phyloP scores from a whole-genome alignment of 2,888 invertebrate species.

The Lasioglossum leucozonium region DNA sequence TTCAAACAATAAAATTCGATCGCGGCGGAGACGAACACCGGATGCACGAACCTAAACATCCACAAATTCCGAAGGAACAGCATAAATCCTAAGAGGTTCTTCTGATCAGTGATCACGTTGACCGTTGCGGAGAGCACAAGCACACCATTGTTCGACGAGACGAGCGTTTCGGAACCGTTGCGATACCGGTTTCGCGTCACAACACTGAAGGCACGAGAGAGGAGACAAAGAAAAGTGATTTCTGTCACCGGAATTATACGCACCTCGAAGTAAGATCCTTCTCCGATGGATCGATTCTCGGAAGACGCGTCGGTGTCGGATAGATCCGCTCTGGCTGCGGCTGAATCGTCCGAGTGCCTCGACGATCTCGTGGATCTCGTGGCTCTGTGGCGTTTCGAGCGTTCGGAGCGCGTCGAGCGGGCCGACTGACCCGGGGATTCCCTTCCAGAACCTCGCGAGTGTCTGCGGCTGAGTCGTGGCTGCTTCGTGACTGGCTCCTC shows the following conservation, averaged over 20 bases:
- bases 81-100: not conserved
- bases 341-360: slow-evolving; percentile 59
- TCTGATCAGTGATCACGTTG: not conserved
- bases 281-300: slow-evolving; percentile 80
- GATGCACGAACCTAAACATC: not conserved
- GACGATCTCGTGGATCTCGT: slow-evolving; percentile 64
- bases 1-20: not conserved
- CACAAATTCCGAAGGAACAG: not conserved
- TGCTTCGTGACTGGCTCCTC: slow-evolving; percentile 92
- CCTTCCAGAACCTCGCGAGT: slow-evolving; percentile 67
- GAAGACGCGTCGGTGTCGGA: slow-evolving; percentile 82
- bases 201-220: not conserved
- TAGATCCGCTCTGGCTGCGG: slow-evolving; percentile 66
- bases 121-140: slow-evolving; percentile 3
- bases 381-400: slow-evolving; percentile 47
- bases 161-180: slow-evolving; percentile 23
- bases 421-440: slow-evolving; percentile 69
- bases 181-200: slow-evolving; percentile 27
- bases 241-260: slow-evolving; percentile 2
- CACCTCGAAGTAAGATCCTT: slow-evolving; percentile 84
- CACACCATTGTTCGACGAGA: slow-evolving; percentile 35
- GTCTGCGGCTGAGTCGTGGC: slow-evolving; percentile 86
- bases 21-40: not conserved
- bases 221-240: not conserved
- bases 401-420: slow-evolving; percentile 63